These are phyloP conservation scores for Microplitis mediator DNA, from an alignment of 1,140 invertebrate species.

Conservation along the genomic window DNA sequence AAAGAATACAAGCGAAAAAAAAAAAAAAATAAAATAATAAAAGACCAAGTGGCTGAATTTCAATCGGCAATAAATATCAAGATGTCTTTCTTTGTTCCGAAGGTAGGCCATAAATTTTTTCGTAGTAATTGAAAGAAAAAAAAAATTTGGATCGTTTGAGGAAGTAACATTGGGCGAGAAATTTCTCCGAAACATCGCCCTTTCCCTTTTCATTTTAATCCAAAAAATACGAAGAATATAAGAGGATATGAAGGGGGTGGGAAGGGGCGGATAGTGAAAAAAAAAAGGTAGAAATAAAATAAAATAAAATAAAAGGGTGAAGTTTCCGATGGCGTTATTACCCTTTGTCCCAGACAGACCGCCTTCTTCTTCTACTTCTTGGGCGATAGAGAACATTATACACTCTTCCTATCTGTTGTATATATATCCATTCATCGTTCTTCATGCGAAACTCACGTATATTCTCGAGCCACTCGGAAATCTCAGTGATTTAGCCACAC, in stretches of 20 bases:
- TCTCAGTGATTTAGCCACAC: conserved; percentile 41
- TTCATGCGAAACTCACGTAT: conserved; percentile 26
- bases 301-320: conserved; percentile 10
- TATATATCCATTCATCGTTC: conserved; percentile 20
- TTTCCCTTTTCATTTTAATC: conserved; percentile 2
- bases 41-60: neutral
- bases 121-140: conserved; percentile 20
- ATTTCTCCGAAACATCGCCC: conserved; percentile 23
- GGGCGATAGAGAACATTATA: conserved; percentile 3
- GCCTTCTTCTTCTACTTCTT: neutral
- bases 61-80: neutral
- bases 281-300: too few species aligned
- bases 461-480: conserved; percentile 31
- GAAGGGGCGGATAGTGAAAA: too few species aligned
- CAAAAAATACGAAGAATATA: neutral
- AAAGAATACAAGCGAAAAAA: too few species aligned
- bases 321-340: conserved; percentile 31
- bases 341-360: conserved; percentile 31
- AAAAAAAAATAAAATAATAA: too few species aligned
- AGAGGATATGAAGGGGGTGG: neutral
- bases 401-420: neutral
- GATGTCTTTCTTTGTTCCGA: conserved; percentile 14
- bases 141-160: neutral
- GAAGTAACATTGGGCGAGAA: neutral
- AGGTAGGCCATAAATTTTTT: conserved; percentile 4